These are phyloP conservation scores for Frankliniella fusca DNA, from an alignment of 2,888 invertebrate genomes.

Conservation along the genomic window DNA sequence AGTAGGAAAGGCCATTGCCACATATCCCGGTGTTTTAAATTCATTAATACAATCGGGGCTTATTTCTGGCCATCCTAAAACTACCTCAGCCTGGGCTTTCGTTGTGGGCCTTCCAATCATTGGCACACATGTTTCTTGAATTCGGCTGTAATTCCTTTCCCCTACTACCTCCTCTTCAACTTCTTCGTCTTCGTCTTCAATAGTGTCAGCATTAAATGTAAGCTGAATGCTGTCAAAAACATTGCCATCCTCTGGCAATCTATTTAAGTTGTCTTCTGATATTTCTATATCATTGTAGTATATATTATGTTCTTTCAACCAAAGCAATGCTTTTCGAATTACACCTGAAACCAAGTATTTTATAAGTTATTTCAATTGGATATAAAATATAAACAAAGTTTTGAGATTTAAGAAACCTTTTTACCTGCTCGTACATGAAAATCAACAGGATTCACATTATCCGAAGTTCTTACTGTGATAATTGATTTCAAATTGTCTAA, in stretches of 20 bases:
- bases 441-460: not conserved
- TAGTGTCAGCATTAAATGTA: too few species aligned
- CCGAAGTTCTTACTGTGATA: not conserved
- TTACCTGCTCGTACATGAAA: not conserved
- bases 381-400: not conserved
- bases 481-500: constrained; percentile 10
- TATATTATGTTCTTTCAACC: not conserved
- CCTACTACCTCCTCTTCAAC: not conserved
- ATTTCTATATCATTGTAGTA: constrained; percentile 15
- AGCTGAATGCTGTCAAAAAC: not conserved
- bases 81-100: not conserved
- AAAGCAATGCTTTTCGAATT: not conserved
- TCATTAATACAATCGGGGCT: constrained; percentile 24
- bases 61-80: not conserved
- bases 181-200: not conserved
- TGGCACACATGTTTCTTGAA: not conserved
- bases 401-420: too few species aligned
- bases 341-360: not conserved
- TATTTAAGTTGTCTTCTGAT: not conserved
- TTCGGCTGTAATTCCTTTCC: not conserved
- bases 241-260: constrained; percentile 28
- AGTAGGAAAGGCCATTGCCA: constrained; percentile 34
- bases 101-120: not conserved
- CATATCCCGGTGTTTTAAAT: constrained; percentile 32
- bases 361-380: too few species aligned